Base-by-base conservation (phyloP, 2,113 vertebrate species). In the Odocoileus virginianus region DNA sequence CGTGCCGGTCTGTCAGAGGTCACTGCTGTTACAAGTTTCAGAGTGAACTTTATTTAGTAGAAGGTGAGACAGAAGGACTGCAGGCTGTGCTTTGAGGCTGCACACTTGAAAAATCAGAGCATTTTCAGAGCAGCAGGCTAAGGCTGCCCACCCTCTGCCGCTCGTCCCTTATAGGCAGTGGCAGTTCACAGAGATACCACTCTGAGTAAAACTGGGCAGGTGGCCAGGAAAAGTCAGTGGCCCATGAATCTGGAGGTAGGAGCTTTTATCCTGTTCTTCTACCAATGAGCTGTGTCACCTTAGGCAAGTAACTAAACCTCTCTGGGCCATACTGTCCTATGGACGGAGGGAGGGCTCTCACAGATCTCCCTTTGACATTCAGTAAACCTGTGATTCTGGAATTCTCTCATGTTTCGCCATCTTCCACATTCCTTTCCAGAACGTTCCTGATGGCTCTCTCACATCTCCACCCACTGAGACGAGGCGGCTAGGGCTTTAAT, bases 41-140 rank as follows among this genome's bases (percentile, higher is more conserved):
- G 74, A 85, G 90, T 84, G 88, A 67, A 58, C 47, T n/a, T 96
- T 94, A 40, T 98, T 97, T 96, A 97, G 92, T 85, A 96, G 94
- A 40, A 81, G 92, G 43, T 84, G 71, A 97, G 90, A 84, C 86
- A 57, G 82, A 54, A 95, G 84, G 83, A 87, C 94, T 60, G 90
- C 92, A 85, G 95, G 94, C 95, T 84, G 43, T 1, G 50, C 96
- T 95, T 95, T 97, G 95, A 97, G 93, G 40, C 84, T 85, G 50
- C 76, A 82, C 71, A 84, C 95, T 97, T 95, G 98, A 97, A 83
- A 89, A 98, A 81, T 57, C 57, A 57, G 47, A 96, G 79, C n/a
- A 0, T 82, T 96, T 95, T 89, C 94, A 28, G 30, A 97, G 78
- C 91, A 8, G 33, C 16, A 25, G 87, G 58, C 58, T 45, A 30